Base-by-base conservation (phyloP, 2,113 vertebrate species). In the Acinonyx jubatus region DNA sequence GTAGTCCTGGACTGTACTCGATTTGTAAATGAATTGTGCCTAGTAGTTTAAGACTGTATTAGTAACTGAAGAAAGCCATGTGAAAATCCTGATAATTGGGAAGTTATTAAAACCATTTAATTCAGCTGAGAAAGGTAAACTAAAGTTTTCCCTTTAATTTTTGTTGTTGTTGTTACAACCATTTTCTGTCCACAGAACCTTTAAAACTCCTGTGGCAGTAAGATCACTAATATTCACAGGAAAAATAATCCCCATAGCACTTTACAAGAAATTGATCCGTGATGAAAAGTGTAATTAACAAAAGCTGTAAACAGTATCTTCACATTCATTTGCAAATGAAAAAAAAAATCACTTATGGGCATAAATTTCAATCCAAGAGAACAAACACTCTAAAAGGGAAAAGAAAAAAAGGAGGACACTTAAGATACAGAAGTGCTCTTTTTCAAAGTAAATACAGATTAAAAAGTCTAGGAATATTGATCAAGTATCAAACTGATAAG, bases 171-270 rank as follows among this genome's bases (percentile, higher is more conserved):
- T 99, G 98, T 98, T 97, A 99, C 98, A 99, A 98, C 97, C 99
- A 97, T 99, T 98, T 99, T 99, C 98, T 99, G 99, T 99, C 98
- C 99, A 99, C 98, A 99, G 97, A 98, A 98, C 98, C 98, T 99
- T 99, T 99, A 98, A 99, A 99, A 91, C 69, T 98, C 98, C 98
- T 99, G 98, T 98, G 98, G 98, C 98, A 99, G 98, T 99, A 98
- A 99, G 98, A 99, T 98, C 98, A 99, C 98, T 90, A 99, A 98
- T 98, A 99, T 98, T 99, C 98, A 99, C 98, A 99, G 98, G 95
- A 98, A 96, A 94, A 97, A 79, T 65, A 99, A 99, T 98, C 98
- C 98, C 98, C 97, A 98, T 97, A 99, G 99, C 98, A 99, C 98
- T 99, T 98, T 98, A 99, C 98, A 99, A 98, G 98, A 98, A 99